Evolutionary conservation across 1,140 invertebrate genomes (phyloP).

Genomic region (Leptinotarsa undecemlineata): DNA sequence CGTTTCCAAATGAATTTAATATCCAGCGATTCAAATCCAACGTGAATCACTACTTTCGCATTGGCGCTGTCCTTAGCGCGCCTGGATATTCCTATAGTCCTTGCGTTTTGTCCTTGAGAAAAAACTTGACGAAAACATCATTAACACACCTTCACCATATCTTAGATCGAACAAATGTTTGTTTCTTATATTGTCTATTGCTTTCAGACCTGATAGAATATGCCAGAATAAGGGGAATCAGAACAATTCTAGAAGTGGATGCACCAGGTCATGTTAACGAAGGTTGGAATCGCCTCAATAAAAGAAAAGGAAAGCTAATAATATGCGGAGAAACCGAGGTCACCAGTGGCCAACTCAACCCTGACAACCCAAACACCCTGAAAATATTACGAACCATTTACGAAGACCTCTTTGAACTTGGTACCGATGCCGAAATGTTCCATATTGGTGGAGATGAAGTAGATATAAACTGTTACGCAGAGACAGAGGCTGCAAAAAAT

Average conservation of each 20-base stretch:
- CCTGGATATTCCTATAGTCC: no score
- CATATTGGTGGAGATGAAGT: constrained; percentile 86
- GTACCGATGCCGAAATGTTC: constrained; percentile 66
- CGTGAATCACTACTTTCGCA: no score
- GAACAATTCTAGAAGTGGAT: constrained; percentile 75
- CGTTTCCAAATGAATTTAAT: no score
- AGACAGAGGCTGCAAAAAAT: constrained; percentile 60
- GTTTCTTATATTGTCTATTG: no score
- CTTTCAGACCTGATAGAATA: constrained; percentile 62
- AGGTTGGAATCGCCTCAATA: constrained; percentile 74
- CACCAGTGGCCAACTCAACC: constrained; percentile 66
- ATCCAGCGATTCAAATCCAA: no score
- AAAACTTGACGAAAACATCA: no score
- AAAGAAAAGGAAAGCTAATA: constrained; percentile 63
- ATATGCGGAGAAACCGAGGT: constrained; percentile 63
- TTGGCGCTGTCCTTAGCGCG: no score
- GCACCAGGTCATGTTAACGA: constrained; percentile 78
- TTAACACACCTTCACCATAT: no score
- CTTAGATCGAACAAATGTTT: no score
- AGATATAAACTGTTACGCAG: constrained; percentile 69
- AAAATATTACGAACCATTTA: constrained; percentile 66
- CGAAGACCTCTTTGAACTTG: constrained; percentile 67
- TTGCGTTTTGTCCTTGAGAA: no score
- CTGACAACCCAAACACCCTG: constrained; percentile 72
- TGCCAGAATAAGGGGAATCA: constrained; percentile 69